Percentiles rank a stretch among this genome's conserved stretches.
Conservation (phyloP, 1,140 invertebrate genomes). For the Brevipalpus yothersi region DNA sequence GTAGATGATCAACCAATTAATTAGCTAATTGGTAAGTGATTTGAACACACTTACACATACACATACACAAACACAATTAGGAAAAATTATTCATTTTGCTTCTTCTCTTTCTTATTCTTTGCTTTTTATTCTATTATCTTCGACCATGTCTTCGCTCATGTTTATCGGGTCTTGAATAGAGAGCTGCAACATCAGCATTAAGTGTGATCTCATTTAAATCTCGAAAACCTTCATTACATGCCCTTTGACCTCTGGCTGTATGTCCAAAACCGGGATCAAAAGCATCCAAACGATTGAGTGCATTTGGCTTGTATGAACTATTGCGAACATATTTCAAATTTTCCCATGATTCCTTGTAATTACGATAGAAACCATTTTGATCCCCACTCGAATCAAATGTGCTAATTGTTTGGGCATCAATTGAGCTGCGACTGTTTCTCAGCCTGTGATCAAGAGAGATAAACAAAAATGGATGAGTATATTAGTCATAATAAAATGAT, state of each 20-base stretch:
- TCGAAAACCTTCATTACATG: constrained; percentile 32
- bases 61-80: too few relatives aligned
- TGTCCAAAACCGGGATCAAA: background rate
- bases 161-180: constrained; percentile 17
- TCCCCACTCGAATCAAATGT: constrained; percentile 39
- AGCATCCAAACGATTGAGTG: constrained; percentile 2
- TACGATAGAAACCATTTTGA: constrained; percentile 48
- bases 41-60: background rate
- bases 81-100: too few relatives aligned
- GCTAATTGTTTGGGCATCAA: constrained; percentile 18
- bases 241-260: constrained; percentile 12
- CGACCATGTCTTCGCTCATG: background rate
- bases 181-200: constrained; percentile 32
- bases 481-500: background rate
- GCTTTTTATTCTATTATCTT: too few relatives aligned
- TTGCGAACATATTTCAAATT: constrained; percentile 30
- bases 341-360: constrained; percentile 71
- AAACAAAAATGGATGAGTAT: background rate
- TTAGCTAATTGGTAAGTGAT: background rate
- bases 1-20: background rate
- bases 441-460: constrained; percentile 12
- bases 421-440: constrained; percentile 16
- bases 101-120: too few relatives aligned
- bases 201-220: constrained; percentile 56
- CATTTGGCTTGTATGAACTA: constrained; percentile 6